Evolutionary conservation across 2,113 vertebrate species (phyloP), one percentile per base, ranked within the genome.

Genomic region (Caracal caracal): DNA sequence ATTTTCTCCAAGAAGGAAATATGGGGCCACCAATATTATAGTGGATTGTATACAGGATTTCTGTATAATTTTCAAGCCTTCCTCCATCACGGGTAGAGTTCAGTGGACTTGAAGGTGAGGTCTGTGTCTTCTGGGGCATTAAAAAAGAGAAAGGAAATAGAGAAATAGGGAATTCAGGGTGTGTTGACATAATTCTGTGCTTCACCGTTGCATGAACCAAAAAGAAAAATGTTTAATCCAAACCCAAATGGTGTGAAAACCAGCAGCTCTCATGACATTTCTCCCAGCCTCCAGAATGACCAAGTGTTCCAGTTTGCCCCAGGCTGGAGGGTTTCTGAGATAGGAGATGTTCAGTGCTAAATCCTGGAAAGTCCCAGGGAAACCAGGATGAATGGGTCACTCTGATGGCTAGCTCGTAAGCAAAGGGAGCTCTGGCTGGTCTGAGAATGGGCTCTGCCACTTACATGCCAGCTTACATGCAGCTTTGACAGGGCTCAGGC

Each of bases 1-100:
- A 7, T 68, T 66, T 81, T 95, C 61, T 73, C 71, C 95, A 51
- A 75, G 63, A 89, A 97, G 66, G 24, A 82, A 30, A 30, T 15
- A 43, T 1, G 30, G 49, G 63, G 17, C n/a, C 7, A 33, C 19
- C 40, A 56, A 51, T 59, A 22, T 59, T 20, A 20, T 24, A 56
- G 20, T 59, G 19, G 2, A 24, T 59, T 59, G 8, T 59, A 59
- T 20, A 59, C 8, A 9, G 2, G 3, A 68, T 61, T 68, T 16
- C 35, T 81, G 33, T 24, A 3, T 47, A 63, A 28, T 68, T 89
- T 61, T 76, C n/a, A 82, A 82, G 76, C 2, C 49, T 35, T 61
- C 85, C 92, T 11, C 15, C 65, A 51, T 90, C 49, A 51, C 33
- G 6, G 53, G 68, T 17, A 61, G 81, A 49, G 73, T 87, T 92